A percentile compares a stretch with the other conserved stretches of the same genome.
Conservation (phyloP, 2,113 vertebrate species). For the Thalassarche chlororhynchos region DNA sequence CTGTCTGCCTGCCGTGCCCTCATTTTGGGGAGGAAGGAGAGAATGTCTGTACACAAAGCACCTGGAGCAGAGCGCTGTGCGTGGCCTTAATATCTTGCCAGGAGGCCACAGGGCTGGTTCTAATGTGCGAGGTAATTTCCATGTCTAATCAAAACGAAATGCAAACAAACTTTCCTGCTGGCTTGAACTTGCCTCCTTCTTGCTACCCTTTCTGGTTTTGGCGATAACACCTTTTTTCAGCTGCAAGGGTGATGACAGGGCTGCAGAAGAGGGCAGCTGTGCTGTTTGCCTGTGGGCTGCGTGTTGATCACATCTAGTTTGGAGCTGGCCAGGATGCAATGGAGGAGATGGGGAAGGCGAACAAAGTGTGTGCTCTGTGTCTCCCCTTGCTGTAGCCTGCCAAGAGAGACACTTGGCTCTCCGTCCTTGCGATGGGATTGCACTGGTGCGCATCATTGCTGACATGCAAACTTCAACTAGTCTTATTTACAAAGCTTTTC, state of each 20-base stretch:
- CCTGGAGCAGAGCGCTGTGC: background rate
- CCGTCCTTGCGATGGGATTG: background rate
- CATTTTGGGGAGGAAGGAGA: background rate
- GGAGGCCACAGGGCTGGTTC: background rate
- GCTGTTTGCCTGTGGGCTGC: fast-evolving
- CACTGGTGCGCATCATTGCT: background rate
- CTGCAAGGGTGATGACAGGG: background rate
- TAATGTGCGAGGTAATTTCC: background rate
- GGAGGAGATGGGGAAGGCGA: background rate
- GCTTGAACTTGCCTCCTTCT: background rate
- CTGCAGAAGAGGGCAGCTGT: background rate
- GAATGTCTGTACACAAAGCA: background rate
- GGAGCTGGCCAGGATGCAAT: background rate
- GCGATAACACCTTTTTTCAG: background rate
- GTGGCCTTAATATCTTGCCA: background rate
- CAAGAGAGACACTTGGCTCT: background rate
- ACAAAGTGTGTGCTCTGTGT: fast-evolving
- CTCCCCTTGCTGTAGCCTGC: background rate
- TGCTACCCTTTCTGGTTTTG: background rate
- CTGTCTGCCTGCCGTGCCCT: background rate
- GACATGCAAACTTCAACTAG: background rate
- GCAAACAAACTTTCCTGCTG: background rate
- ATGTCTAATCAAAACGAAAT: background rate
- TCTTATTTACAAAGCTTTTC: background rate
- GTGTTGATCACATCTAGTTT: fast-evolving